These are phyloP conservation scores for Antrozous pallidus DNA, from an alignment of 2,797 vertebrate genomes.

Conservation along the genomic window DNA sequence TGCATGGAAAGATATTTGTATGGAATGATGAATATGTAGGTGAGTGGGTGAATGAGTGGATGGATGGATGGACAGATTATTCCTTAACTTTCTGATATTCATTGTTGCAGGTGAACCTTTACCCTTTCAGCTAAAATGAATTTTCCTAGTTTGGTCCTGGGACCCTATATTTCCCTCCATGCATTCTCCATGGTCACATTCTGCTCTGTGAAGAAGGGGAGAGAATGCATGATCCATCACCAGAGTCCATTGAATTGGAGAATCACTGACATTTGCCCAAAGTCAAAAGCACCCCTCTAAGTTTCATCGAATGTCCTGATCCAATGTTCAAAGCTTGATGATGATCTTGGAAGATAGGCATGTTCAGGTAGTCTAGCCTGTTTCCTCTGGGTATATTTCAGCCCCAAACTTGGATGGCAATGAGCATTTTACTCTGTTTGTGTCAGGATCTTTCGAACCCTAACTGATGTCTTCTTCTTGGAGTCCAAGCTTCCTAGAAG, in stretches of 20 bases:
- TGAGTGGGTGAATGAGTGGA: background rate
- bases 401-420: background rate
- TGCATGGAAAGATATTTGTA: background rate
- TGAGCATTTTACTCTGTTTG: background rate
- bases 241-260: background rate
- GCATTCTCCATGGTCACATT: background rate
- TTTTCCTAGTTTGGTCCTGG: background rate
- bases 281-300: background rate
- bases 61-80: background rate
- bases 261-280: background rate
- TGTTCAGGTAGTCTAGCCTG: background rate
- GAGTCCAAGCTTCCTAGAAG: background rate
- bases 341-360: background rate
- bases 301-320: background rate
- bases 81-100: background rate
- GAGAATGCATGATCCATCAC: background rate
- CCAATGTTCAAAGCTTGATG: background rate
- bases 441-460: background rate
- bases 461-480: background rate
- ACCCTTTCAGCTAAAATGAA: background rate
- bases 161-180: background rate
- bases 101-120: background rate
- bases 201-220: background rate
- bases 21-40: background rate
- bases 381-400: background rate